Base-by-base conservation (phyloP, 2,113 vertebrate genomes). In the Prochilodus magdalenae region DNA sequence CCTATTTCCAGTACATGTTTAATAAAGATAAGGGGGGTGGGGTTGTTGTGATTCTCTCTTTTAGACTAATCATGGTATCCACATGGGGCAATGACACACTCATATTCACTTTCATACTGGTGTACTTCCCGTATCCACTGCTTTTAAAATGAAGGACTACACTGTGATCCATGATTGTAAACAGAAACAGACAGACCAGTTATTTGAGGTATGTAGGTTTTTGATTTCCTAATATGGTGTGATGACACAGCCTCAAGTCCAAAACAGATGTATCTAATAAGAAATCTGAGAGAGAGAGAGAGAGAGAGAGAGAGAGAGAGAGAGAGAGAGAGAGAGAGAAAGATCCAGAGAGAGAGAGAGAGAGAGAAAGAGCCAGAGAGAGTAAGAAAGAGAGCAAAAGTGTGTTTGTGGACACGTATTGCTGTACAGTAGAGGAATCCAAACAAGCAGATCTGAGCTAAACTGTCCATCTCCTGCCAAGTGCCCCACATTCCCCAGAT, bases 401-500 rank as follows among this genome's bases (percentile, higher is more conserved):
- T 20, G 51, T 20, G 18, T 59, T 59, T 57, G 1, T 57, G 55
- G 24, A 69, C 20, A 69, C 1, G 20, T 7, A 27, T 12, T 83
- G 69, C 51, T 30, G 22, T 70, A 57, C 69, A 20, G 74, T n/a
- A 82, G 47, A 77, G 40, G 53, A 80, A 77, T 84, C 30, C 59
- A 84, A 80, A 86, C 29, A 62, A 36, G 62, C 80, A 73, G 79
- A 74, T 53, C 30, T 36, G 49, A 62, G 49, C 33, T 49, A 60
- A 80, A 80, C 74, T 53, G 51, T 75, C 62, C n/a, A 44, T 78
- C 65, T 79, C 59, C 60, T 84, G 75, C 86, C 79, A 77, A 80
- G 71, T 75, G 57, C 30, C 80, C 87, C 80, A 75, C 83, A 85
- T 88, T 89, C 83, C 66, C 53, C 62, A 85, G 85, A 90, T 57